Conservation (phyloP, 2,888 invertebrate species). For the Aspidiotus rigidus region DNA sequence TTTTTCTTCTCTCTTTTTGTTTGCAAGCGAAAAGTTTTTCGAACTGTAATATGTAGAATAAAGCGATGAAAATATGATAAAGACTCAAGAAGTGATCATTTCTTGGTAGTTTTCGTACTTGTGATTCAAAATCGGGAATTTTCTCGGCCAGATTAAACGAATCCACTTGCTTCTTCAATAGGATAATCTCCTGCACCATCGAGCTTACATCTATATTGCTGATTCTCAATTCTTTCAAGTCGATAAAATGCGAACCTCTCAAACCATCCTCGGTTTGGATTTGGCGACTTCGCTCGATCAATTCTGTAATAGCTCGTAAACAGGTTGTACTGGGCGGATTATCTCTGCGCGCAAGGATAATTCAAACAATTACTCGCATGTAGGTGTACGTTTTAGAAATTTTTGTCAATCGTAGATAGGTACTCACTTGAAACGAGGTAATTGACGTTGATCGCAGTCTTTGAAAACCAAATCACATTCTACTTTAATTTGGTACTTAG, state of each 20-base stretch:
- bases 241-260: conserved; percentile 14
- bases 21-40: conserved; percentile 17
- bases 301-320: conserved; percentile 12
- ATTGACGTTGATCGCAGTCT: conserved; percentile 62
- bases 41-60: conserved; percentile 25
- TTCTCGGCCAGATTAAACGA: background rate
- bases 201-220: background rate
- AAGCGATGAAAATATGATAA: background rate
- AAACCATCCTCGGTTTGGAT: background rate
- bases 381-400: background rate
- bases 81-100: background rate
- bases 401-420: conserved; percentile 8
- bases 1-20: conserved; percentile 46
- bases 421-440: conserved; percentile 57
- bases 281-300: conserved; percentile 17
- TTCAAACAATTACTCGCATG: background rate
- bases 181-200: background rate
- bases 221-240: conserved; percentile 15
- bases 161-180: conserved; percentile 7
- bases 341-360: conserved; percentile 28
- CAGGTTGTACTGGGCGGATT: conserved; percentile 30
- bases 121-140: conserved; percentile 23
- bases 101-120: background rate
- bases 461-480: conserved; percentile 62
- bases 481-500: conserved; percentile 58